Conservation (phyloP, 2,113 vertebrate species). For the Crotalus viridis region DNA sequence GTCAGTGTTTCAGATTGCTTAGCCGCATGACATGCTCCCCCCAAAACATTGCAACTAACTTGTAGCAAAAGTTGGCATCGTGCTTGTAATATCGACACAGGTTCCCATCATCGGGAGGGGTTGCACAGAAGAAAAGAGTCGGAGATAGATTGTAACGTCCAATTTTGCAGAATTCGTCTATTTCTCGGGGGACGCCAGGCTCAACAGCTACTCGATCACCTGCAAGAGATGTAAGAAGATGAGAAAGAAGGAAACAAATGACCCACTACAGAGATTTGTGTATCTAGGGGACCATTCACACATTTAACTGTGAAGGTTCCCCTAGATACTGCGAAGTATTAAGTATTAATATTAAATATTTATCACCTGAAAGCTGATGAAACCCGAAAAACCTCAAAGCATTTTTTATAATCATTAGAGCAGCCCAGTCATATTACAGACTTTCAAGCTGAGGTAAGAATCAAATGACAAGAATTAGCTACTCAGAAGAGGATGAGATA, state of each 20-base stretch:
- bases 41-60: conserved; percentile 73
- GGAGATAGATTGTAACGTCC: conserved; percentile 94
- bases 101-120: conserved; percentile 90
- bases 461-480: neutral
- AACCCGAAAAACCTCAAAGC: neutral
- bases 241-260: neutral
- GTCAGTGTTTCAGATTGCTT: neutral
- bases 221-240: conserved; percentile 44
- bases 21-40: neutral
- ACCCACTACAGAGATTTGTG: fast-evolving
- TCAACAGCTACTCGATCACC: conserved; percentile 94
- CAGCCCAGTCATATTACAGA: neutral
- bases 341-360: neutral
- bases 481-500: neutral
- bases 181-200: conserved; percentile 84
- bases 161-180: conserved; percentile 87
- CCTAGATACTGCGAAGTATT: neutral
- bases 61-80: conserved; percentile 91
- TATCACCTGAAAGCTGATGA: neutral
- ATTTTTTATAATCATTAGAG: neutral
- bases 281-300: neutral
- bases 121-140: conserved; percentile 91
- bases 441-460: neutral
- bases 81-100: conserved; percentile 90
- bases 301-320: neutral